A percentile compares a stretch with the other conserved stretches of the same genome.
These are phyloP conservation scores for Hololepta plana DNA, from an alignment of 2,888 invertebrate genomes.

Conservation along the genomic window DNA sequence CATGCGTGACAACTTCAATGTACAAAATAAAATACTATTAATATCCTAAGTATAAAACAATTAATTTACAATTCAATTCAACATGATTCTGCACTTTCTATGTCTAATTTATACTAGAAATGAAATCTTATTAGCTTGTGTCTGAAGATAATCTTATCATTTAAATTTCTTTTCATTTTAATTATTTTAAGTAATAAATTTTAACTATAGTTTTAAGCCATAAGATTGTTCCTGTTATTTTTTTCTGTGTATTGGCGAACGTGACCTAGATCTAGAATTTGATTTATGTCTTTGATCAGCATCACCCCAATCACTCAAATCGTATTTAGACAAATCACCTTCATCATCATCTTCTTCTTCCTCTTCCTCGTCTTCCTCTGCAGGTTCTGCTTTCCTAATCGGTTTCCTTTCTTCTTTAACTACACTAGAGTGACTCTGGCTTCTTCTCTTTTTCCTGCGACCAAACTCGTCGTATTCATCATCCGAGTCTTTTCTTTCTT, in stretches of 20 bases:
- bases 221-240: too few species aligned
- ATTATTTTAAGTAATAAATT: too few species aligned
- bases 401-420: constrained; percentile 9
- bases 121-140: too few species aligned
- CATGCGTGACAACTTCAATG: too few species aligned
- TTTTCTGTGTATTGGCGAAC: constrained; percentile 10
- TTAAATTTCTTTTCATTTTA: too few species aligned
- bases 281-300: constrained; percentile 11
- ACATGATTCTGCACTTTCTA: too few species aligned
- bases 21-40: too few species aligned
- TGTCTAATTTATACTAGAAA: too few species aligned
- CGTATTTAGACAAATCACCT: constrained; percentile 36
- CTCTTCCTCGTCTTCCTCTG: constrained; percentile 27
- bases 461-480: constrained; percentile 86
- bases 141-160: too few species aligned
- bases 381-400: constrained; percentile 6
- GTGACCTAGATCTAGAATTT: constrained; percentile 14
- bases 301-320: constrained; percentile 34
- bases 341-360: constrained; percentile 35
- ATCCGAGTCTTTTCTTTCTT: constrained; percentile 66
- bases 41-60: too few species aligned
- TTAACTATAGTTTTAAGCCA: too few species aligned
- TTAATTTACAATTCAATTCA: too few species aligned
- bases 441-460: constrained; percentile 20
- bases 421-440: constrained; percentile 10